These are phyloP conservation scores for Zaprionus inermis DNA, from an alignment of 1,140 invertebrate species.

Conservation along the genomic window DNA sequence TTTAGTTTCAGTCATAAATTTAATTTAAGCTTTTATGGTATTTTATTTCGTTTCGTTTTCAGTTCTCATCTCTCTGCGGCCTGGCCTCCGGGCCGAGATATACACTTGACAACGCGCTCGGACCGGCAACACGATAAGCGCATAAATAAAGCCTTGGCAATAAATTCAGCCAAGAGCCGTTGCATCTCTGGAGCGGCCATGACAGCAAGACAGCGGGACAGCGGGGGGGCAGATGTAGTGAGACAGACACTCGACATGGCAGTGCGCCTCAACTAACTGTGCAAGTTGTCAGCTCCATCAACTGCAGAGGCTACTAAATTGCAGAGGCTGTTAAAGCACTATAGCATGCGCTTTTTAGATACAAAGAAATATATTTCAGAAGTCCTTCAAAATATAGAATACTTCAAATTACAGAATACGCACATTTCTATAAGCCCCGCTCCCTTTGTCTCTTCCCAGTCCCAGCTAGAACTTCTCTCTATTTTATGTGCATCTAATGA, in stretches of 20 bases:
- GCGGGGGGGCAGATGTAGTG: background rate
- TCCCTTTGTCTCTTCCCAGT: background rate
- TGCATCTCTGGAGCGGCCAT: conserved; percentile 25
- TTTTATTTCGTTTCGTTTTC: conserved; percentile 75
- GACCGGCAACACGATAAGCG: conserved; percentile 69
- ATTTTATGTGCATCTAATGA: conserved; percentile 15
- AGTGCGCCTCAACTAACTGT: conserved; percentile 11
- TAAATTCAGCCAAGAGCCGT: conserved; percentile 72
- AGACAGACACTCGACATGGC: background rate
- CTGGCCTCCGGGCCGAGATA: conserved; percentile 59
- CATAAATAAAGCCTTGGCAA: conserved; percentile 71
- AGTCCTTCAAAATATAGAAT: no score
- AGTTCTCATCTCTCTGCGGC: conserved; percentile 11
- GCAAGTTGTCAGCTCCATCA: conserved; percentile 30
- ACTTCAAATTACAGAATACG: no score
- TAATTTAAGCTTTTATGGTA: conserved; percentile 76
- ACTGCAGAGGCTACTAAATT: conserved; percentile 20
- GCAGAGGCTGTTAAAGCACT: background rate
- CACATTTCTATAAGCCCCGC: no score
- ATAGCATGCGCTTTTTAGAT: background rate
- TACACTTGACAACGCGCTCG: conserved; percentile 79
- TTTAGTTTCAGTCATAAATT: conserved; percentile 82
- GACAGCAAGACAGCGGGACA: background rate
- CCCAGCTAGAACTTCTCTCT: background rate
- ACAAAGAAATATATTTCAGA: no score